A percentile compares a stretch with the other conserved stretches of the same genome.
These are phyloP conservation scores for Drosophila buzzatii DNA, from an alignment of 2,888 invertebrate species.

Conservation along the genomic window DNA sequence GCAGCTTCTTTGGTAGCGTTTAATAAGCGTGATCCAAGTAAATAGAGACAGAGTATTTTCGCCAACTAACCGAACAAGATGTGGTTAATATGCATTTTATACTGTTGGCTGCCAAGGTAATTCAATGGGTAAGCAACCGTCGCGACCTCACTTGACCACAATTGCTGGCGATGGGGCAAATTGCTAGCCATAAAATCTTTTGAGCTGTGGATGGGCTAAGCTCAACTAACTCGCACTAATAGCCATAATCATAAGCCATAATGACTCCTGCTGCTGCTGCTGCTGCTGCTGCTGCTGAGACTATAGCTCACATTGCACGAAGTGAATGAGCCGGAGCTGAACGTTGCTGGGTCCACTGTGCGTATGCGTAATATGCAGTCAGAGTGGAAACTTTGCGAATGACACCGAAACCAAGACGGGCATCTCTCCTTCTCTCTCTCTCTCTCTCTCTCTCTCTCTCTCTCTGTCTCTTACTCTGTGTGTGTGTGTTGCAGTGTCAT, in stretches of 20 bases:
- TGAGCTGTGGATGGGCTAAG: conserved; percentile 40
- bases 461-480: conserved; percentile 21
- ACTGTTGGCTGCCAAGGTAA: conserved; percentile 36
- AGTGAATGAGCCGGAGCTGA: conserved; percentile 6
- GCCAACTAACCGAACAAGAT: conserved; percentile 21
- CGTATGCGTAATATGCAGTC: conserved; percentile 54
- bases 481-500: conserved; percentile 61
- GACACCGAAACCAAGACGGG: conserved; percentile 64
- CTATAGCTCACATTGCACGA: conserved; percentile 54
- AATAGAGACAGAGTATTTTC: conserved; percentile 12
- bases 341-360: conserved; percentile 38
- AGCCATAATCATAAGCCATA: conserved; percentile 79
- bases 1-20: neutral
- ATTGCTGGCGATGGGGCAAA: conserved; percentile 44
- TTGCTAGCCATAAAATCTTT: conserved; percentile 50
- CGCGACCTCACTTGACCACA: conserved; percentile 55
- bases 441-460: neutral
- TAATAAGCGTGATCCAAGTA: neutral
- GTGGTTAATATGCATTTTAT: conserved; percentile 52
- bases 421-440: neutral
- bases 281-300: conserved; percentile 58
- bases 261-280: conserved; percentile 64
- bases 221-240: conserved; percentile 68
- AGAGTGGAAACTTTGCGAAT: conserved; percentile 67
- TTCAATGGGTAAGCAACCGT: conserved; percentile 24